phyloP scores from a whole-genome alignment of 2,888 invertebrate genomes.

The Synergus itoensis region DNA sequence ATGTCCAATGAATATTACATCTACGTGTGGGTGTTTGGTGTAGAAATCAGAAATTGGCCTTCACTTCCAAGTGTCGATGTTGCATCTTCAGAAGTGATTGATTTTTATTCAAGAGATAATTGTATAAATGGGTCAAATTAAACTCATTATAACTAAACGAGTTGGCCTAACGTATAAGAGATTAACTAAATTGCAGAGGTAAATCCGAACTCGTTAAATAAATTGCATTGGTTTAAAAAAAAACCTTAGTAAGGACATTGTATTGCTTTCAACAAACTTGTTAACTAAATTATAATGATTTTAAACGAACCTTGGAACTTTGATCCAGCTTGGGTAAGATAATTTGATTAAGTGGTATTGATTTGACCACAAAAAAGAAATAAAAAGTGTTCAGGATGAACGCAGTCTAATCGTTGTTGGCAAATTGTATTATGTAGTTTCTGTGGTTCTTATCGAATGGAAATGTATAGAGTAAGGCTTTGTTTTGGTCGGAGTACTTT shows the following conservation, averaged over 20 bases:
- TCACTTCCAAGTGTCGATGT: background rate
- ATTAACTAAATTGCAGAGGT: background rate
- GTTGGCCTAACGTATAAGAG: background rate
- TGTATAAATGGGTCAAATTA: background rate
- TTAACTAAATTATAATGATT: background rate
- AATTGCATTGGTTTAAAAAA: background rate
- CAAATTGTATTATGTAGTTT: conserved; percentile 34
- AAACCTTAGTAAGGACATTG: background rate
- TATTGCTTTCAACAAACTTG: background rate
- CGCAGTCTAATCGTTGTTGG: background rate
- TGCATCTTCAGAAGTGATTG: background rate
- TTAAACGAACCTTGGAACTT: background rate
- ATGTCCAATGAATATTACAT: conserved; percentile 35
- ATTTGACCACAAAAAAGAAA: background rate
- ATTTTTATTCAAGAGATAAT: background rate
- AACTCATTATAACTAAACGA: background rate
- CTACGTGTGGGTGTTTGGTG: conserved; percentile 25
- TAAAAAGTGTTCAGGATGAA: background rate
- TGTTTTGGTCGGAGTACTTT: conserved; percentile 26
- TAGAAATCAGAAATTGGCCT: conserved; percentile 35
- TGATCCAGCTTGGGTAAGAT: background rate
- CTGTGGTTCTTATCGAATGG: conserved; percentile 27
- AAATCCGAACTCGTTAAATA: background rate
- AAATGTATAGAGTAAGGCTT: conserved; percentile 6
- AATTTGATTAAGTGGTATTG: background rate